phyloP scores from a whole-genome alignment of 92 coral and sea anemone genomes.

The Pocillopora grandis region DNA sequence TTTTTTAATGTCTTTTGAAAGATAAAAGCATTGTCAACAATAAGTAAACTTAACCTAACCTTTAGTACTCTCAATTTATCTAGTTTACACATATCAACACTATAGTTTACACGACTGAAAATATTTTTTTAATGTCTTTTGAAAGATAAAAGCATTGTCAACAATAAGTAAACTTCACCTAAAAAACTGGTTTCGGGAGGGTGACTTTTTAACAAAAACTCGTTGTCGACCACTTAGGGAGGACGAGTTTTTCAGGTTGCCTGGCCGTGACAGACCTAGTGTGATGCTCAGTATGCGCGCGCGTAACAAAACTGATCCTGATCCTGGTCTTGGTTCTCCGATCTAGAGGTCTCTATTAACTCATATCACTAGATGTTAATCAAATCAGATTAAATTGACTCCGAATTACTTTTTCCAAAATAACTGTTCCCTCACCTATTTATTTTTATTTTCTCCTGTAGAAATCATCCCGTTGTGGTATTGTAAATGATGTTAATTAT shows the following conservation, averaged over 20 bases:
- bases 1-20: background rate
- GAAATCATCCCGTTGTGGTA: no score
- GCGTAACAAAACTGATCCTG: background rate
- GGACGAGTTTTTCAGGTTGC: constrained; percentile 3
- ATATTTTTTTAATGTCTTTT: background rate
- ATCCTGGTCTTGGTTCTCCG: no score
- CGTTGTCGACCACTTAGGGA: constrained; percentile 11
- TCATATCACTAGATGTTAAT: no score
- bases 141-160: constrained; percentile 6
- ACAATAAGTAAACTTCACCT: background rate
- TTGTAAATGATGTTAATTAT: no score
- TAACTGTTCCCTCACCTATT: no score
- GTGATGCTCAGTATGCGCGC: background rate
- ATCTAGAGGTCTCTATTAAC: no score
- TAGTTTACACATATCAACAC: constrained; percentile 8
- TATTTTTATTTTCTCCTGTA: no score
- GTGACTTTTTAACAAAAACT: background rate
- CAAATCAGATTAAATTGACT: no score
- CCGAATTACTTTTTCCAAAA: no score
- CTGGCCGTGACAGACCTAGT: constrained; percentile 8
- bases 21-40: constrained; percentile 12
- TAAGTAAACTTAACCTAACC: background rate
- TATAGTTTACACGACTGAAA: constrained; percentile 7
- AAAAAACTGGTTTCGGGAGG: constrained; percentile 10
- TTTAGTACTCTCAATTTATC: constrained; percentile 4